Conservation (phyloP, 2,797 vertebrate genomes). For the Discoglossus pictus region DNA sequence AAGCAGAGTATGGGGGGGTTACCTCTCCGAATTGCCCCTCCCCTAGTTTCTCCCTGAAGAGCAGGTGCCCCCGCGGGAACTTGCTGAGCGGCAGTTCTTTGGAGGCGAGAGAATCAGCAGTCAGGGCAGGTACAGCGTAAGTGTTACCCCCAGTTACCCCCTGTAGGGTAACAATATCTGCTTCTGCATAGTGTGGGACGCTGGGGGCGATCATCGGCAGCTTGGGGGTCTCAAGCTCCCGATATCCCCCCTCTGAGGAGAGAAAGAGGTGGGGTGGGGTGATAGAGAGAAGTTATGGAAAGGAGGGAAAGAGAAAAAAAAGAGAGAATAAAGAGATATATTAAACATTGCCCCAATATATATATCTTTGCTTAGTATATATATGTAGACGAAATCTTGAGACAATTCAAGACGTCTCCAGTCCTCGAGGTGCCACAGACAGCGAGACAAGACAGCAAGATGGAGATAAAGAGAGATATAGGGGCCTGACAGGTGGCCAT, state of each 20-base stretch:
- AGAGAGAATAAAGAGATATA: not conserved
- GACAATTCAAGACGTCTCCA: conserved; percentile 42
- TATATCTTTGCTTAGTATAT: too few species aligned
- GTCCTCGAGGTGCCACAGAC: conserved; percentile 52
- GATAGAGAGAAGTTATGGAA: not conserved
- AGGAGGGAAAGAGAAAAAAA: conserved; percentile 35
- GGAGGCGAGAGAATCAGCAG: conserved; percentile 63
- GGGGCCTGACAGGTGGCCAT: conserved; percentile 52
- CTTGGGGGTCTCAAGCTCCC: conserved; percentile 64
- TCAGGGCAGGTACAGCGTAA: conserved; percentile 85
- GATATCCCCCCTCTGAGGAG: conserved; percentile 68
- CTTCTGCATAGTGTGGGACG: conserved; percentile 91
- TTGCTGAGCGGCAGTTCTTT: conserved; percentile 73
- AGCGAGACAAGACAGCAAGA: conserved; percentile 49
- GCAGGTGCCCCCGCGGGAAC: conserved; percentile 81
- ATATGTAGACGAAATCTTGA: not conserved
- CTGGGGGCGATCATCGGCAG: conserved; percentile 70
- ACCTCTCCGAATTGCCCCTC: conserved; percentile 97
- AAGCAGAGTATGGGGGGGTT: conserved; percentile 9
- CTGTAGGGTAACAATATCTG: conserved; percentile 90
- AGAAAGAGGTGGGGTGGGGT: not conserved
- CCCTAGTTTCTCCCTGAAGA: conserved; percentile 92
- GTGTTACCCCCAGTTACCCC: conserved; percentile 92
- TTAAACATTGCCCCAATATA: too few species aligned
- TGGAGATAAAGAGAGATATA: conserved; percentile 53